A percentile compares a stretch with the other conserved stretches of the same genome.
These are phyloP conservation scores for Zaprionus tsacasi DNA, from an alignment of 1,140 invertebrate genomes.

Conservation along the genomic window DNA sequence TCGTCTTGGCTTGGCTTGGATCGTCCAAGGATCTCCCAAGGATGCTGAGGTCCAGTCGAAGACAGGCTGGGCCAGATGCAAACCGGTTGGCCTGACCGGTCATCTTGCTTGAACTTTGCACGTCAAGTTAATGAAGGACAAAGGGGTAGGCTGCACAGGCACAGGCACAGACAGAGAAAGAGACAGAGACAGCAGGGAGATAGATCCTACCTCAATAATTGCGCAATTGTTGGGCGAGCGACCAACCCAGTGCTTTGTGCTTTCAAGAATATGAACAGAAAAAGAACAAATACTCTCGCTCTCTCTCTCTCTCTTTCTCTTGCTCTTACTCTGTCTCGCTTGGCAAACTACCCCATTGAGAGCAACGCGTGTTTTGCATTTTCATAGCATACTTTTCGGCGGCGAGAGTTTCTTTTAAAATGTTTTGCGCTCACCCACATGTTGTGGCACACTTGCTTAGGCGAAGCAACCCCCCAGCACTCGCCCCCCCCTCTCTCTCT, in stretches of 20 bases:
- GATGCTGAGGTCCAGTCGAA: constrained; percentile 64
- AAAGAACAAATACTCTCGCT: constrained; percentile 13
- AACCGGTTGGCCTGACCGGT: constrained; percentile 65
- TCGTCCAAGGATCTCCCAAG: constrained; percentile 32
- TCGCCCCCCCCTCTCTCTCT: not conserved
- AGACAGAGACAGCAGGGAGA: too few species aligned
- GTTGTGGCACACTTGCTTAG: constrained; percentile 48
- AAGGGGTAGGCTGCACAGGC: constrained; percentile 39
- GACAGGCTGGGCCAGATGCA: constrained; percentile 72
- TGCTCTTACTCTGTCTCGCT: not conserved
- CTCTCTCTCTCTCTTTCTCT: not conserved
- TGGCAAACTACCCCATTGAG: constrained; percentile 51
- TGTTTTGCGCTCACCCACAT: constrained; percentile 27
- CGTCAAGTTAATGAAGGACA: constrained; percentile 54
- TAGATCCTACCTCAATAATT: constrained; percentile 77
- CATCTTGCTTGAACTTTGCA: constrained; percentile 72
- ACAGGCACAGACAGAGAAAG: constrained; percentile 2
- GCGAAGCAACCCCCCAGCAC: constrained; percentile 7
- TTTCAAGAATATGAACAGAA: constrained; percentile 19
- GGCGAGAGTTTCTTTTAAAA: constrained; percentile 13
- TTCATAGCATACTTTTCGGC: constrained; percentile 62
- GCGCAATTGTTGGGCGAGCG: constrained; percentile 48
- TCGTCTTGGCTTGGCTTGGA: constrained; percentile 25
- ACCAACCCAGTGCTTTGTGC: constrained; percentile 43
- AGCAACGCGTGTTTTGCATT: constrained; percentile 43